A percentile compares a stretch with the other conserved stretches of the same genome.
Conservation (phyloP, 2,113 vertebrate genomes). For the Merops nubicus region DNA sequence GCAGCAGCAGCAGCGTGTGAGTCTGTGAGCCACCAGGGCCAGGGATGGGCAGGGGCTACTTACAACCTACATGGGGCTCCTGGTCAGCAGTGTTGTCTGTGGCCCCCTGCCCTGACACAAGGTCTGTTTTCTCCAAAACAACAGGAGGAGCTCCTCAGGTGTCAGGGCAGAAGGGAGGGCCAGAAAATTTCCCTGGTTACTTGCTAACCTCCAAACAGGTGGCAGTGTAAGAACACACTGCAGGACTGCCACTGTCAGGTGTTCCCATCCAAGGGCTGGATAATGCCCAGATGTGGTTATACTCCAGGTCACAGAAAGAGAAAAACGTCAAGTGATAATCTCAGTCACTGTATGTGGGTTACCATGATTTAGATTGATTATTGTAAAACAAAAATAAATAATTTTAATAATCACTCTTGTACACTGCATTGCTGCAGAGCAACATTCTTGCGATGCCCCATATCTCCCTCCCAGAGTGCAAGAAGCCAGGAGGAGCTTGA, state of each 20-base stretch:
- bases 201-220: background rate
- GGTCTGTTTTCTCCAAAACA: background rate
- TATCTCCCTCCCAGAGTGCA: background rate
- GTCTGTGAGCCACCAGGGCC: accelerated
- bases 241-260: accelerated
- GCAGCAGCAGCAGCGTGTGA: accelerated
- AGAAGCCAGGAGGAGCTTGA: background rate
- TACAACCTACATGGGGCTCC: background rate
- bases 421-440: background rate
- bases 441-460: too few relatives aligned
- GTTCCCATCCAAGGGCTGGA: background rate
- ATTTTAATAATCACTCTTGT: background rate
- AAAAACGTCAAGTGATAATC: background rate
- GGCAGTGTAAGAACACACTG: background rate
- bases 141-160: background rate
- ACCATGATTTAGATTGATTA: background rate
- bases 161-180: background rate
- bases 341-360: accelerated
- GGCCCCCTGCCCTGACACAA: accelerated
- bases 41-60: background rate
- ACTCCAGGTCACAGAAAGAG: background rate
- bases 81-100: background rate
- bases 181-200: background rate
- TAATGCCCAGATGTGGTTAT: background rate
- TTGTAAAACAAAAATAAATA: background rate